Evolutionary conservation across 2,888 invertebrate genomes (phyloP).

Genomic region (Neoascia interrupta): DNA sequence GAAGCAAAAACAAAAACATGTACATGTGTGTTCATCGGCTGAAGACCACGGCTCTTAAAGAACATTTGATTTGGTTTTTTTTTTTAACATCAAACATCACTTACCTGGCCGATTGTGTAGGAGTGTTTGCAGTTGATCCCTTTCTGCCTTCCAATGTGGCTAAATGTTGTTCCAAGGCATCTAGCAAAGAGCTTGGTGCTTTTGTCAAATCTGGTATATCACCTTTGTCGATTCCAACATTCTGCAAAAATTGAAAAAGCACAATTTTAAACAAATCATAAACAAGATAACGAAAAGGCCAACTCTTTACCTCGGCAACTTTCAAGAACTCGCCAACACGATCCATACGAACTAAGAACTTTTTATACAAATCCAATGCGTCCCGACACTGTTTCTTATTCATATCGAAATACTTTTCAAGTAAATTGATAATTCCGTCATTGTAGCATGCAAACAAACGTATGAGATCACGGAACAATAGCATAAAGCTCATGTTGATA

Average conservation of each 20-base stretch:
- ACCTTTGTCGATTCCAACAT: constrained; percentile 98
- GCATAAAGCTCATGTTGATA: constrained; percentile 99
- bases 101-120: constrained; percentile 91
- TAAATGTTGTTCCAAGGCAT: constrained; percentile 97
- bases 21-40: constrained; percentile 19
- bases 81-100: constrained; percentile 34
- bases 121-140: constrained; percentile 91
- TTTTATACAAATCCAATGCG: constrained; percentile 98
- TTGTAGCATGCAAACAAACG: constrained; percentile 99
- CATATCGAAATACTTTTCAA: constrained; percentile 99
- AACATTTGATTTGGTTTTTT: constrained; percentile 5
- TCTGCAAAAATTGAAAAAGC: constrained; percentile 82
- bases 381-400: constrained; percentile 99
- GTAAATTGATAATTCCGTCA: constrained; percentile 98
- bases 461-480: constrained; percentile 99
- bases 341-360: constrained; percentile 99
- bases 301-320: constrained; percentile 83
- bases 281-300: no score
- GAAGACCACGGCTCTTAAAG: constrained; percentile 55
- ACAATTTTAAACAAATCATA: no score
- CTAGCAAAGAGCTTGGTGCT: constrained; percentile 97
- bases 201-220: constrained; percentile 99
- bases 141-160: constrained; percentile 96
- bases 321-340: constrained; percentile 98
- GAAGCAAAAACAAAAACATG: constrained; percentile 6